These are phyloP conservation scores for Chrysocyon brachyurus DNA, from an alignment of 2,797 vertebrate genomes.

Conservation along the genomic window DNA sequence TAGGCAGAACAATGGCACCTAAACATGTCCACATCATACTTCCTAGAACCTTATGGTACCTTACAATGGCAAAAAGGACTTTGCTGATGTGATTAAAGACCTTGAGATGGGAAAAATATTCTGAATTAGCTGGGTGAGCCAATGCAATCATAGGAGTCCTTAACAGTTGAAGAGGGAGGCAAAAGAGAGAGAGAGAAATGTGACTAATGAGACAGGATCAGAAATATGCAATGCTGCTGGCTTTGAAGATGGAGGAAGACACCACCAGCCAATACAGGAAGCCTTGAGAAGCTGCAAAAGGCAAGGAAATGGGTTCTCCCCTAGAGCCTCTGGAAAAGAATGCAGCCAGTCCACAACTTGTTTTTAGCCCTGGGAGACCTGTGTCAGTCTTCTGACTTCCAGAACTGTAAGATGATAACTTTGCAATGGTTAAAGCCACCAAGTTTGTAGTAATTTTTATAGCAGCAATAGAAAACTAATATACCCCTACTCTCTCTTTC, in stretches of 20 bases:
- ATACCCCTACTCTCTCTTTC: not conserved
- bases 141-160: not conserved
- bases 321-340: not conserved
- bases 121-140: not conserved
- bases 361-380: not conserved
- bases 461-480: not conserved
- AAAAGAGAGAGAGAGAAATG: not conserved
- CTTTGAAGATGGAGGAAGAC: not conserved
- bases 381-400: not conserved
- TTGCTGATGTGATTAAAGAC: not conserved
- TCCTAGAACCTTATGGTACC: not conserved
- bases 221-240: not conserved
- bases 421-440: not conserved
- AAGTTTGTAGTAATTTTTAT: not conserved
- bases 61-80: not conserved
- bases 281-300: not conserved
- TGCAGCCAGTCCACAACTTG: no score
- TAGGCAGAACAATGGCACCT: not conserved
- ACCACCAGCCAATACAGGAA: not conserved
- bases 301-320: not conserved
- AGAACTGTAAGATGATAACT: not conserved
- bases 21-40: not conserved
- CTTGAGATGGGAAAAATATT: not conserved
- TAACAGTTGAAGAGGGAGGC: not conserved
- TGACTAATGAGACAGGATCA: not conserved